phyloP scores from a whole-genome alignment of 2,113 vertebrate genomes.

The Siniperca chuatsi region DNA sequence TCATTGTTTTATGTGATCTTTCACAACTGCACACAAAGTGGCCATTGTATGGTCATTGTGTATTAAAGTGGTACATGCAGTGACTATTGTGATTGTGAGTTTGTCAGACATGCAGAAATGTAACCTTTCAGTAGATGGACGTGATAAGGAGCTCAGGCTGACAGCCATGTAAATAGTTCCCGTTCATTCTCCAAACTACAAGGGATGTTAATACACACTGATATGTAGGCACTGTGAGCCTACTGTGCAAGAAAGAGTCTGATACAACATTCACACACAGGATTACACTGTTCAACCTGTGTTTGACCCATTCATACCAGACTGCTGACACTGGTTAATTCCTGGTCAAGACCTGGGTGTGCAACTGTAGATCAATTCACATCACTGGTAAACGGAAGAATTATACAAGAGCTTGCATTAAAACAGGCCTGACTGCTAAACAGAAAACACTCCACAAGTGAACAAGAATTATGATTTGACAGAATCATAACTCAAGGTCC shows the following conservation, averaged over 20 bases:
- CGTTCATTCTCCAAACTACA: background rate
- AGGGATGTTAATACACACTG: background rate
- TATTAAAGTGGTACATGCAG: conserved; percentile 24
- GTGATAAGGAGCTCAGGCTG: conserved; percentile 30
- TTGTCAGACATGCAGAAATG: conserved; percentile 61
- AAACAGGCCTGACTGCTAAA: too few species aligned
- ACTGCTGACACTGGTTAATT: background rate
- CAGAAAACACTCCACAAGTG: too few species aligned
- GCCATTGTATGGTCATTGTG: background rate
- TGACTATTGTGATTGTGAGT: conserved; percentile 37
- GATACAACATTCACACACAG: background rate
- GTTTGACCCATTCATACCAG: conserved; percentile 10
- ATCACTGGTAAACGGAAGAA: background rate
- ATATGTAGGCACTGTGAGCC: conserved; percentile 1
- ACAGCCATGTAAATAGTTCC: conserved; percentile 9
- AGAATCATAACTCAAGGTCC: too few species aligned
- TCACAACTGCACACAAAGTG: conserved; percentile 5
- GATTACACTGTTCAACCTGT: conserved; percentile 25
- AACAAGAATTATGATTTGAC: too few species aligned
- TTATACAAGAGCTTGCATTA: background rate
- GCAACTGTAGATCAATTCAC: background rate
- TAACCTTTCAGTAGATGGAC: background rate
- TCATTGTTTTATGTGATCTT: background rate
- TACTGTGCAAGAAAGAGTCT: background rate
- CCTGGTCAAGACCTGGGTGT: background rate